A percentile compares a stretch with the other conserved stretches of the same genome.
Conservation (phyloP, 2,797 vertebrate genomes). For the Notolepis coatsorum region DNA sequence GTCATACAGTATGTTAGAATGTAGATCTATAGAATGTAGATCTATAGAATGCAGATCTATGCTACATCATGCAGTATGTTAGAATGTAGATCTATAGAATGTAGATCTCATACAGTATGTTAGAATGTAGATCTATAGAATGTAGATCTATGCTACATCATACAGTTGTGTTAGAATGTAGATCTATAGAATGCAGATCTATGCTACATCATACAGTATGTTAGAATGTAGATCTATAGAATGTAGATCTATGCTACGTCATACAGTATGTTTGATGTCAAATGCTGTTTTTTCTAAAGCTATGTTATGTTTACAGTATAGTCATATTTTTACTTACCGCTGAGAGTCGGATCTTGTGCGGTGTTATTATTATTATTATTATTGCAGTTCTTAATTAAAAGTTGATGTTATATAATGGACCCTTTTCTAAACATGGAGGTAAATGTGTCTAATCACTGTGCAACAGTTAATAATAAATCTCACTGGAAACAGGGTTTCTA, state of each 20-base stretch:
- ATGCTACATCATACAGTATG: too few relatives aligned
- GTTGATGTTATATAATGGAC: conserved; percentile 40
- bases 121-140: too few relatives aligned
- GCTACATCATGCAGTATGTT: too few relatives aligned
- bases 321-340: conserved; percentile 2
- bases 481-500: conserved; percentile 50
- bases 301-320: conserved; percentile 9
- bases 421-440: conserved; percentile 55
- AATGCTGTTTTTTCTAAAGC: background rate
- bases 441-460: conserved; percentile 55
- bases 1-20: conserved; percentile 32
- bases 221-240: too few relatives aligned
- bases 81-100: too few relatives aligned
- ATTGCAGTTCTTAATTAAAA: conserved; percentile 18
- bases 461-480: conserved; percentile 57
- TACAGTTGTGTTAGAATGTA: too few relatives aligned
- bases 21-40: too few relatives aligned
- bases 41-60: too few relatives aligned
- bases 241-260: conserved; percentile 42
- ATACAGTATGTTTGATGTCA: conserved; percentile 20
- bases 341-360: background rate
- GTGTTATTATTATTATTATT: conserved; percentile 46
- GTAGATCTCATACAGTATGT: too few relatives aligned
- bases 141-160: too few relatives aligned
- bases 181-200: too few relatives aligned